These are phyloP conservation scores for Paradoxurus hermaphroditus DNA, from an alignment of 2,113 vertebrate species.

Conservation along the genomic window DNA sequence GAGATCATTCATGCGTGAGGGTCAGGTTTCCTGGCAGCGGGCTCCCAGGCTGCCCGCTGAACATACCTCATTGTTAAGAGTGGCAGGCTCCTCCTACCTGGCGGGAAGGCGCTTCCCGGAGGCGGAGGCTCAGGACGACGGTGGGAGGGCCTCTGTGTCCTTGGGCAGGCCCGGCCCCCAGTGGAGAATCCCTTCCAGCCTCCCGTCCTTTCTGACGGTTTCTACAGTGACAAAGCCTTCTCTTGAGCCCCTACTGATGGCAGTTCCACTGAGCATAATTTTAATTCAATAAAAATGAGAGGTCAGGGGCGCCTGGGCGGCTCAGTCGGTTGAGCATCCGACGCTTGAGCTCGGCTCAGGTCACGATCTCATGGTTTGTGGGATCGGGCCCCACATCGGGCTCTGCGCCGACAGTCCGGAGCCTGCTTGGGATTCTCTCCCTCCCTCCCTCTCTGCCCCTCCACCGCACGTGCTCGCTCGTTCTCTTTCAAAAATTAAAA, in stretches of 20 bases:
- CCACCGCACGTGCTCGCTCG: no score
- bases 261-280: neutral
- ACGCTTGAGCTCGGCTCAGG: no score
- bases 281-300: neutral
- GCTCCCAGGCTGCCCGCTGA: neutral
- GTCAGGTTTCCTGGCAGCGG: neutral
- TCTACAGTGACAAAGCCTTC: accelerated
- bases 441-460: no score
- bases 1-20: accelerated
- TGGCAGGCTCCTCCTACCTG: accelerated
- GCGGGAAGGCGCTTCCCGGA: accelerated
- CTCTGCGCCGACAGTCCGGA: no score
- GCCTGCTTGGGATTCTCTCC: no score
- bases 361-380: no score
- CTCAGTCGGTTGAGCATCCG: no score
- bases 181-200: accelerated
- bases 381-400: no score
- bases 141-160: neutral
- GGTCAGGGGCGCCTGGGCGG: no score
- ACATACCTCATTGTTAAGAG: neutral
- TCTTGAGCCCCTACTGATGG: neutral
- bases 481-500: no score
- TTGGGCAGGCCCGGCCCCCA: accelerated
- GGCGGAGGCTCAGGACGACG: neutral
- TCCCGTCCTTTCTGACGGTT: accelerated